These are phyloP conservation scores for Pollachius pollachius DNA, from an alignment of 2,113 vertebrate species.

Conservation along the genomic window DNA sequence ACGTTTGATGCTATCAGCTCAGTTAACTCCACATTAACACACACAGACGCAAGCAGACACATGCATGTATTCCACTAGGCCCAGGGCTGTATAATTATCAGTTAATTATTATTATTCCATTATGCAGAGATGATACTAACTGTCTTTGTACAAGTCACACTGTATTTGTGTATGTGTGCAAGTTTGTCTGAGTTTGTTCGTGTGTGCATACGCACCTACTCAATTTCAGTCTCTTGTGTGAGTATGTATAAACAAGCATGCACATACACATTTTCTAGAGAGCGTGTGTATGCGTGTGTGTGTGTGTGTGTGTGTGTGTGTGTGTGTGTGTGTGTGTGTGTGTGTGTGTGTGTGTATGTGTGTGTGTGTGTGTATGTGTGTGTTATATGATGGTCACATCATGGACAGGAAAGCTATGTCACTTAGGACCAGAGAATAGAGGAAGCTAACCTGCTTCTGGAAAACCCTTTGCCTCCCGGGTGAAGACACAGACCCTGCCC, in stretches of 20 bases:
- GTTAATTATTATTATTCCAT: not conserved
- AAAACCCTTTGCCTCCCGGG: not conserved
- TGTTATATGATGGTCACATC: not conserved
- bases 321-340: not conserved
- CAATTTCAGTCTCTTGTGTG: not conserved
- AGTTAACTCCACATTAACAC: not conserved
- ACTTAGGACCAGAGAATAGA: not conserved
- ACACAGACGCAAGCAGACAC: not conserved
- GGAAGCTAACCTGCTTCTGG: not conserved
- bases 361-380: not conserved
- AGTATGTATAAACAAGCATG: too few species aligned
- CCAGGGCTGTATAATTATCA: not conserved
- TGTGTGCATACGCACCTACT: not conserved
- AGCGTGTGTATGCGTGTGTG: not conserved
- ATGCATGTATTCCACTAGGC: not conserved
- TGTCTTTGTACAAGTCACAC: not conserved
- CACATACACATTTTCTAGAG: not conserved
- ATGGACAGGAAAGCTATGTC: not conserved
- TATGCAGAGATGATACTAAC: not conserved
- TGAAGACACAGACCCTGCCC: not conserved
- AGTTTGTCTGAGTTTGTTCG: not conserved
- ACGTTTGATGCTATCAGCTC: not conserved
- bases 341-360: not conserved
- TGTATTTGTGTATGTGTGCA: not conserved
- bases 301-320: not conserved